Evolutionary conservation across 2,797 vertebrate species (phyloP), one percentile per base, ranked within the genome.

Genomic region (Odontamblyopus rebecca): DNA sequence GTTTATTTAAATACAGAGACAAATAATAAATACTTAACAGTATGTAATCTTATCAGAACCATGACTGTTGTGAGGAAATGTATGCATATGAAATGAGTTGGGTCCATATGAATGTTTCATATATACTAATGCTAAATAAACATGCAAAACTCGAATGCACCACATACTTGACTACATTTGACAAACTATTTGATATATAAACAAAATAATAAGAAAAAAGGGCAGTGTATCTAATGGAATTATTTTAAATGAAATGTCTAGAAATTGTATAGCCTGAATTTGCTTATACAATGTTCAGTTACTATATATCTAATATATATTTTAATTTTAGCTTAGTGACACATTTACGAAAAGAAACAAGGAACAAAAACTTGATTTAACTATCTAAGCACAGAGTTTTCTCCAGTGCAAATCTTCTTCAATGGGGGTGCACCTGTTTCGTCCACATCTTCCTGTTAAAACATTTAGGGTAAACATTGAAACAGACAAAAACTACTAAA

Each of bases 391-490:
- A 93, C 86, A 68, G 93, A 72, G 67, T 94, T 95, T 86, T 96
- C 95, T 82, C 97, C 96, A 73, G 92, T 93, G 86, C 97, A 98
- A 88, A 97, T 95, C 90, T 95, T 96, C 94, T 99, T 99, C 91
- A 98, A 89, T 48, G 97, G 96, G 0, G 97, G 97, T 0, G 97
- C 94, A 65, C 95, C 85, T 0, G 96, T 93, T 77, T 95, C 95
- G 66, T 97, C 96, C 79, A 95, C 89, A 76, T 96, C 95, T 77
- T 93, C 94, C 93, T 96, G 84, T 76, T 44, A 27, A 82, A 64
- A 66, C n/a, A 67, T 65, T 71, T 8, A 60, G 54, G 66, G 5
- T 38, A 35, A 71, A 27, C n/a, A 54, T 8, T 41, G 44, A 18
- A 64, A 26, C n/a, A 27, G 5, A 44, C 18, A 35, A 15, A 64